These are phyloP conservation scores for Drosophila nigromelanica DNA, from an alignment of 1,140 invertebrate genomes.

Conservation along the genomic window DNA sequence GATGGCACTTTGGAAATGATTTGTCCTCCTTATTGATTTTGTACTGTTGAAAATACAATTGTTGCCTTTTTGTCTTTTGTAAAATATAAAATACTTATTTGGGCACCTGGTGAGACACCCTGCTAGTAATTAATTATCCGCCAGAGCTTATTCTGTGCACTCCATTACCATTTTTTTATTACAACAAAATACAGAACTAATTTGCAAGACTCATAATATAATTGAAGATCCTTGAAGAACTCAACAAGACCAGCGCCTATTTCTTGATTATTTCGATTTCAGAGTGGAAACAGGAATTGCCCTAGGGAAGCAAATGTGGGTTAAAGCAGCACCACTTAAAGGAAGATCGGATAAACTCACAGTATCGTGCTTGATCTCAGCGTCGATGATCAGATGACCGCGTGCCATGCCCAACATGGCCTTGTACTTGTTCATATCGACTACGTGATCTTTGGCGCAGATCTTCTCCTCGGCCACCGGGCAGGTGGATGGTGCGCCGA, in stretches of 20 bases:
- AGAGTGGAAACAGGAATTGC: conserved; percentile 78
- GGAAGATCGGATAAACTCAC: conserved; percentile 43
- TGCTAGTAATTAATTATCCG: background rate
- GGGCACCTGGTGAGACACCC: no score
- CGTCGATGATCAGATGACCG: conserved; percentile 71
- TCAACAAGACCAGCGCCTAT: conserved; percentile 15
- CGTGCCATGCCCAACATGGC: conserved; percentile 74
- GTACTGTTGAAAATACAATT: no score
- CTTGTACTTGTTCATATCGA: conserved; percentile 79
- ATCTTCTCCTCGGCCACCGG: conserved; percentile 77
- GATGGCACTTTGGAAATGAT: no score
- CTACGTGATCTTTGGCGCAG: conserved; percentile 70
- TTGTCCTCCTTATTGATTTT: no score
- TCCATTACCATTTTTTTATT: conserved; percentile 62
- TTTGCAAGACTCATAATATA: conserved; percentile 69
- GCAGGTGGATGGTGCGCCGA: conserved; percentile 72
- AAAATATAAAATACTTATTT: no score
- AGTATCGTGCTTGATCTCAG: conserved; percentile 77
- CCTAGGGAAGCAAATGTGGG: conserved; percentile 39
- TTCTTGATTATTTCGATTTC: conserved; percentile 77
- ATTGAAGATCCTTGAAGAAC: conserved; percentile 6
- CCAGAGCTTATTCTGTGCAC: conserved; percentile 38
- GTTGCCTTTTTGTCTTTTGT: no score
- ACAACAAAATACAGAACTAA: conserved; percentile 47
- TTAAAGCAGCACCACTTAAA: no score